Evolutionary conservation across 2,113 vertebrate species (phyloP), one percentile per base, ranked within the genome.

Genomic region (Corapipo altera): DNA sequence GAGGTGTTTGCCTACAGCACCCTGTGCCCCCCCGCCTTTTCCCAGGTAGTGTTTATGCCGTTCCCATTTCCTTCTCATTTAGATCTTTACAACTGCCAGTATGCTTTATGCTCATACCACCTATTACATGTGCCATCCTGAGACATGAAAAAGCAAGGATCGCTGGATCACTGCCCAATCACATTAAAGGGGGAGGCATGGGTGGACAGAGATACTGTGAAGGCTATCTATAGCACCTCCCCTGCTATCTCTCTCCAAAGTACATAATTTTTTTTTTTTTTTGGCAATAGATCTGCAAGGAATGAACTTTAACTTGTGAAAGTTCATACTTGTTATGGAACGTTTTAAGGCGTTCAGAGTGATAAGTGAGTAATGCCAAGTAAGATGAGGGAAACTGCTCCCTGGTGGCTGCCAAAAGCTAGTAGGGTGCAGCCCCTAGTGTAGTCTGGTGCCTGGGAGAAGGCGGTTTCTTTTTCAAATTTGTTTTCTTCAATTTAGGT

Each of bases 21-120:
- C 27, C 15, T 59, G 15, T 5, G 33, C 55, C 33, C 55, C 33
- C 5, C 9, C 3, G 3, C 15, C 6, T 21, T 23, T 2, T 0
- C 17, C 15, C 7, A 7, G 5, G 6, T 30, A 0, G 3, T 59
- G 71, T 71, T 85, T 39, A 52, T 85, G 46, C 39, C 32, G 13
- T 65, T 95, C 33, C 33, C 12, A 57, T 70, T 88, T 69, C 44
- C 83, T 83, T 89, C 37, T 86, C 28, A n/a, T 41, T 69, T 86
- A 76, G 41, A 28, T 52, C 44, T 59, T 85, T 72, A 55, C n/a
- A 55, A 43, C 62, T 69, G 54, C 66, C 58, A 22, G 35, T 52
- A 7, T 69, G 33, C 37, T 85, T 62, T 77, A 35, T n/a, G 3
- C 24, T 82, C 23, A 9, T 12, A 57, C 8, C 41, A 10, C 24